Evolutionary conservation across 2,113 vertebrate species (phyloP).

Genomic region (Erpornis zantholeuca): DNA sequence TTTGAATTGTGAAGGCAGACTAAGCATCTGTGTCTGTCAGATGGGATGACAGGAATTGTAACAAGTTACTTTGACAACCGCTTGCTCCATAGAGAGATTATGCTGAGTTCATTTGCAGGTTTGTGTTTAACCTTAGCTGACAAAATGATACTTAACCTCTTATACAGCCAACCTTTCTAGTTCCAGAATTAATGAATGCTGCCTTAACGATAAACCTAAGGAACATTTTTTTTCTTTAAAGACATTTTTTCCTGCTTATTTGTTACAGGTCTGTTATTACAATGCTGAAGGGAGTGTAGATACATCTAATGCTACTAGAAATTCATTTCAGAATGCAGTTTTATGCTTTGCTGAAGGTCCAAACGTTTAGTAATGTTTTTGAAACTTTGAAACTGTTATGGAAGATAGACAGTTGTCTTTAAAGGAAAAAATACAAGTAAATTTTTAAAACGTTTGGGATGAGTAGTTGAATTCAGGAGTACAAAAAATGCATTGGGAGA

Average conservation of each 20-base stretch:
- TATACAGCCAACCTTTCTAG: conserved; percentile 54
- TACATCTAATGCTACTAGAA: neutral
- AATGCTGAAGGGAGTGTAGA: neutral
- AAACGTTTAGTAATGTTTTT: neutral
- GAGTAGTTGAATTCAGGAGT: neutral
- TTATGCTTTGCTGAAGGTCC: neutral
- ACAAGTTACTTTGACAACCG: conserved; percentile 83
- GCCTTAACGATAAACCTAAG: conserved; percentile 47
- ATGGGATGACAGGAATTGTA: conserved; percentile 77
- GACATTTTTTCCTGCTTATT: neutral
- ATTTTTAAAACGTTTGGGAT: neutral
- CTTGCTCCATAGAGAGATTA: conserved; percentile 76
- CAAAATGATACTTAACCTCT: conserved; percentile 79
- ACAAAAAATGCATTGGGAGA: neutral
- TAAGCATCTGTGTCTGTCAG: conserved; percentile 78
- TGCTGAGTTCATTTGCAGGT: conserved; percentile 74
- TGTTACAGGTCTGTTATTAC: neutral
- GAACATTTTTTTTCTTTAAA: conserved; percentile 13
- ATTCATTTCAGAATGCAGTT: neutral
- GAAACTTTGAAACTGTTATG: neutral
- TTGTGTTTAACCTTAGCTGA: conserved; percentile 74
- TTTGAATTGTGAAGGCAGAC: conserved; percentile 74
- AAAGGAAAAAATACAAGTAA: neutral
- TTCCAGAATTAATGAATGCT: conserved; percentile 67
- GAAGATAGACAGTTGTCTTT: neutral